These are phyloP conservation scores for Limanda limanda DNA, from an alignment of 2,113 vertebrate species.

Conservation along the genomic window DNA sequence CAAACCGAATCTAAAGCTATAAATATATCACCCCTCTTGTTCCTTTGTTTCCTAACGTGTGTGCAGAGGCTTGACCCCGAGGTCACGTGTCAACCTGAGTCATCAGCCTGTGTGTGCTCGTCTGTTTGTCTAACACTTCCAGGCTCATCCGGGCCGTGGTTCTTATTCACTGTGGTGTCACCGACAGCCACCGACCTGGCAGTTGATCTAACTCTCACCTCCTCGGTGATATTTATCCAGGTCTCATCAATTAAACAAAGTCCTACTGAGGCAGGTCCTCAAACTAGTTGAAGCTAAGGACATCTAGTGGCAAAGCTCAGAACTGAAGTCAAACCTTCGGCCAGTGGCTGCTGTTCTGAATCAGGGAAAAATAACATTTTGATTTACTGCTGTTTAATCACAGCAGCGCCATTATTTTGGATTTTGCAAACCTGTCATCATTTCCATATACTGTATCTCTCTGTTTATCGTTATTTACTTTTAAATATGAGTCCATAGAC, in stretches of 20 bases:
- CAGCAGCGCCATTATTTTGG: neutral
- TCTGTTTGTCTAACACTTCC: neutral
- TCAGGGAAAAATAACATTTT: neutral
- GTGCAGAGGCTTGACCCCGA: too few species aligned
- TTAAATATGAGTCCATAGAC: neutral
- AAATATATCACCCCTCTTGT: neutral
- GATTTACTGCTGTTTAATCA: slow-evolving; percentile 10
- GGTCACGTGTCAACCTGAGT: too few species aligned
- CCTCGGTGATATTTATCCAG: slow-evolving; percentile 34
- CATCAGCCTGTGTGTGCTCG: too few species aligned
- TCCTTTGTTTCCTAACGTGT: neutral
- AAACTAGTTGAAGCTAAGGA: slow-evolving; percentile 64
- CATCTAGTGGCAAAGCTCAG: slow-evolving; percentile 74
- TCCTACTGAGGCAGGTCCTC: slow-evolving; percentile 16
- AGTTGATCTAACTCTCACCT: slow-evolving; percentile 35
- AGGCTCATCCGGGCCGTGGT: neutral
- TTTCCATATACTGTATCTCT: neutral
- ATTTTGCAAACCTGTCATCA: neutral
- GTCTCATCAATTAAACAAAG: slow-evolving; percentile 60
- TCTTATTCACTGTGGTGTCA: too few species aligned
- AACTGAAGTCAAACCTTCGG: slow-evolving; percentile 36
- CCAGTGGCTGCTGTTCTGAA: neutral
- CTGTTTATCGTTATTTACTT: neutral
- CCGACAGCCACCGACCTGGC: too few species aligned
- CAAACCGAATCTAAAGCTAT: slow-evolving; percentile 20